Conservation (phyloP, 2,113 vertebrate genomes). For the Nesogale talazaci region DNA sequence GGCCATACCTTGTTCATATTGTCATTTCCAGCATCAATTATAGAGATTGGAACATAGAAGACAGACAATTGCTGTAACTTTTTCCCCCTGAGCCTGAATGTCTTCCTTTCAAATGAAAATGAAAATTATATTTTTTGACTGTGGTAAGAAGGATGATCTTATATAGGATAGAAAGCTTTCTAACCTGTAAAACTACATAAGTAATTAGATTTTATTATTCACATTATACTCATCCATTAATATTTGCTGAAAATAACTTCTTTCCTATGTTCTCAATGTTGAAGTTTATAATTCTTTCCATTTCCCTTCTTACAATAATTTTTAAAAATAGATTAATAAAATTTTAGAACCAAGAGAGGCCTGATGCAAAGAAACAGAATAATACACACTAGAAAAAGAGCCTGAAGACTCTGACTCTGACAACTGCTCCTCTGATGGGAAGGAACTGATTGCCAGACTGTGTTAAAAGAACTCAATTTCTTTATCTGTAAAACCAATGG, state of each 20-base stretch:
- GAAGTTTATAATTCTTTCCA: not conserved
- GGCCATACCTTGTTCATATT: not conserved
- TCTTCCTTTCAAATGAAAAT: too few relatives aligned
- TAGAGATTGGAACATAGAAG: too few relatives aligned
- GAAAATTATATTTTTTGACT: too few relatives aligned
- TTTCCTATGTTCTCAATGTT: not conserved
- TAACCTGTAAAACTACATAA: not conserved
- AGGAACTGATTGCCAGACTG: not conserved
- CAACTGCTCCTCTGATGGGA: not conserved
- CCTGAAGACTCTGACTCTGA: not conserved
- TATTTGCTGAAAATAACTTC: constrained; percentile 34
- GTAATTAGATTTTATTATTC: not conserved
- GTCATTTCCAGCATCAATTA: too few relatives aligned
- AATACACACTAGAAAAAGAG: not conserved
- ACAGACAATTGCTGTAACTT: too few relatives aligned
- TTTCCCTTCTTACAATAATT: not conserved
- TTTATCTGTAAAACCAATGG: constrained; percentile 5
- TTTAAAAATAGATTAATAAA: not conserved
- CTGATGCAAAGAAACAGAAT: not conserved
- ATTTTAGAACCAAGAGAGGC: not conserved
- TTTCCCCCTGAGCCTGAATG: too few relatives aligned
- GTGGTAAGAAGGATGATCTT: not conserved
- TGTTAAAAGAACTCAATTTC: constrained; percentile 16
- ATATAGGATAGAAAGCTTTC: not conserved
- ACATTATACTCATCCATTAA: not conserved